Percentiles rank a stretch among this genome's conserved stretches.
phyloP scores from a whole-genome alignment of 92 coral and sea anemone genomes.

The Porites evermanni region DNA sequence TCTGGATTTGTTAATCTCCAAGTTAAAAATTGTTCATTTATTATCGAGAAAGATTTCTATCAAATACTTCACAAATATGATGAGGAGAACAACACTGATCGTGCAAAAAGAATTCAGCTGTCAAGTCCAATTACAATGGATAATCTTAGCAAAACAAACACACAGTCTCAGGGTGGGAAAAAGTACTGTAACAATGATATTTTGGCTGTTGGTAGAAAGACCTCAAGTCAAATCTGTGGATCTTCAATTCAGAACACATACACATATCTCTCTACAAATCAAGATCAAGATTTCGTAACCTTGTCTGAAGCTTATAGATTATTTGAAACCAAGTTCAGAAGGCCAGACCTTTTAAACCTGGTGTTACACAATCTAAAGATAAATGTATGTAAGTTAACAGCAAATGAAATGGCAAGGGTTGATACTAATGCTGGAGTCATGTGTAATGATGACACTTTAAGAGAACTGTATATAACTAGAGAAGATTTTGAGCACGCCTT shows the following conservation, averaged over 20 bases:
- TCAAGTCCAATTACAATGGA: constrained; percentile 33
- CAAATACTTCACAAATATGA: constrained; percentile 59
- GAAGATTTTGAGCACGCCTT: constrained; percentile 73
- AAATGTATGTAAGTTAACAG: neutral
- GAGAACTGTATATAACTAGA: constrained; percentile 54
- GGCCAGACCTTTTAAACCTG: constrained; percentile 48
- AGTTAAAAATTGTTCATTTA: constrained; percentile 76
- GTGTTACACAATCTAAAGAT: constrained; percentile 35
- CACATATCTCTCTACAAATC: constrained; percentile 31
- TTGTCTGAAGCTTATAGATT: constrained; percentile 60
- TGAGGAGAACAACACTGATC: constrained; percentile 14
- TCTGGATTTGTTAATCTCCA: constrained; percentile 62
- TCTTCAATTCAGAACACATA: constrained; percentile 7
- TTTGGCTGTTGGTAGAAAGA: neutral
- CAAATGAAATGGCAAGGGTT: neutral
- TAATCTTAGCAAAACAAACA: neutral
- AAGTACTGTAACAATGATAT: neutral
- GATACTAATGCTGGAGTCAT: neutral
- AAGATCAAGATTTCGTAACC: constrained; percentile 59
- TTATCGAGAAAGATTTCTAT: constrained; percentile 40
- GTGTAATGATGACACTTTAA: neutral
- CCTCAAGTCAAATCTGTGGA: neutral
- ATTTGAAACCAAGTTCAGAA: constrained; percentile 64
- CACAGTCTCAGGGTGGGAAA: neutral
- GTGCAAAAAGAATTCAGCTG: constrained; percentile 56